phyloP scores from a whole-genome alignment of 2,113 vertebrate genomes.

The Bungarus multicinctus region DNA sequence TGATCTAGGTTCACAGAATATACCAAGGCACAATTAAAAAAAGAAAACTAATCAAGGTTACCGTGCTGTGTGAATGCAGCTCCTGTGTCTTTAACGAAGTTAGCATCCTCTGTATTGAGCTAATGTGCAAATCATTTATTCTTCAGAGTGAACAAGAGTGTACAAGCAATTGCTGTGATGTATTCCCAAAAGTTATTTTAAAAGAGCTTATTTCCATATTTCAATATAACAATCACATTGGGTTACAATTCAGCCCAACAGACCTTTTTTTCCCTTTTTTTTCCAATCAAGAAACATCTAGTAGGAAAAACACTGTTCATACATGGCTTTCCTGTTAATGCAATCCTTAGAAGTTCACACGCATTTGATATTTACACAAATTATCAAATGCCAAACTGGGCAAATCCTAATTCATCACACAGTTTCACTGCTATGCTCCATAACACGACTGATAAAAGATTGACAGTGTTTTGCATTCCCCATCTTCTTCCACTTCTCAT shows the following conservation, averaged over 20 bases:
- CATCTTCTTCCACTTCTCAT: not conserved
- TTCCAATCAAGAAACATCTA: not conserved
- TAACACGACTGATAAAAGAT: no score
- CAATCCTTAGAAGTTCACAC: not conserved
- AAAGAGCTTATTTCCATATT: not conserved
- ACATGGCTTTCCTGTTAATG: not conserved
- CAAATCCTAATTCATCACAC: not conserved
- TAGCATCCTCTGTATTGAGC: not conserved
- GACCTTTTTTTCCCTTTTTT: not conserved
- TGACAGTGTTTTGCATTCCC: not conserved
- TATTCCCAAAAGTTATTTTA: not conserved
- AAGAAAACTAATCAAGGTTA: not conserved
- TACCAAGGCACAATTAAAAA: not conserved
- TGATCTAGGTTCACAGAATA: not conserved
- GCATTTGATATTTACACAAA: not conserved
- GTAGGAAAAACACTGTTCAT: not conserved
- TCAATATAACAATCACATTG: not conserved
- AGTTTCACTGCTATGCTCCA: not conserved
- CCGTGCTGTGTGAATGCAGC: not conserved
- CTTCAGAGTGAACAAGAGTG: not conserved
- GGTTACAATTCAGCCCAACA: not conserved
- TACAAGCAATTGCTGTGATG: not conserved
- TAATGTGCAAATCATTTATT: not conserved
- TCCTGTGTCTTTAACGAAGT: not conserved
- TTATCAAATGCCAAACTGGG: not conserved